Evolutionary conservation across 2,797 vertebrate species (phyloP), one percentile per base, ranked within the genome.

Genomic region (Acropternis orthonyx): DNA sequence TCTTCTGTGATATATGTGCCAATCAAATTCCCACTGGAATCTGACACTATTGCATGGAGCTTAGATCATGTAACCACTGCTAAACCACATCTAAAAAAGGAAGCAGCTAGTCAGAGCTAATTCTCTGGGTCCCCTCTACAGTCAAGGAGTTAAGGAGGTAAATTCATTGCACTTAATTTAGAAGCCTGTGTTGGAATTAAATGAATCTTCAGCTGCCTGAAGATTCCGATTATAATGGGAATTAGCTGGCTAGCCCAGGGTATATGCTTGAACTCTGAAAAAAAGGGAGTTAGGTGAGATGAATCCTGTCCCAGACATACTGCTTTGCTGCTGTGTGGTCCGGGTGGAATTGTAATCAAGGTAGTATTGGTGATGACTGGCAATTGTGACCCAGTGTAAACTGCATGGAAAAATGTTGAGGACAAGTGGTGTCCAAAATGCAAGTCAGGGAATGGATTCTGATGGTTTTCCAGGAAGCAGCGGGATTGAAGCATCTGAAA

Each of bases 1-100:
- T 95, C 72, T 89, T 93, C 85, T 34, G 49, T 66, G 88, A 68
- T 84, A 58, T 89, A 74, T 65, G 51, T 0, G 6, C 91, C 89
- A 93, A 68, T 93, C 85, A 92, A 39, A 88, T 91, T 92, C 92
- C 73, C 62, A 41, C 66, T 20, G 11, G 61, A 73, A 91, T 86
- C 65, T 89, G 76, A 89, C 68, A 65, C 58, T 88, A 23, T 61
- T 91, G 59, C 59, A 9, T 52, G 56, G 74, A 91, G 55, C 51
- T 94, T 54, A 36, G 43, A 59, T 93, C 81, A 72, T 13, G 41
- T 87, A 85, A 62, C 65, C 6, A 11, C 6, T 95, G 52, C 49
- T 85, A 82, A 85, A 80, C 48, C 49, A 77, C 34, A 36, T 73
- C 61, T 85, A 19, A 89, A 71, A 93, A 63, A 69, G 28, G 63